Percentiles rank a stretch among this genome's conserved stretches.
Conservation (phyloP, 2,797 vertebrate genomes). For the Poecilia velifera region DNA sequence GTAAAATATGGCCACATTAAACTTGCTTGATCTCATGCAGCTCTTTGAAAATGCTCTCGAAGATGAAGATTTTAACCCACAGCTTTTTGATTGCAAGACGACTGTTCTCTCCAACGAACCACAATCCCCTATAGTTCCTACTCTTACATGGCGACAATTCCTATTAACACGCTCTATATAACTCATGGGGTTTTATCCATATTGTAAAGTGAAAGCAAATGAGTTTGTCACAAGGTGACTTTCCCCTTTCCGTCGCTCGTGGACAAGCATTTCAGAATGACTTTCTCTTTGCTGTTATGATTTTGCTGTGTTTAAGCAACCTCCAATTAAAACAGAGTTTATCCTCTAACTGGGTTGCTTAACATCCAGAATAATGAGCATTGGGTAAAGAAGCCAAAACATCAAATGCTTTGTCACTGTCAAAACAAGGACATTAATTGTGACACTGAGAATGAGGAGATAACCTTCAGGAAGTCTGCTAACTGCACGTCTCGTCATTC, state of each 20-base stretch:
- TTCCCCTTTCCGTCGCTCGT: not conserved
- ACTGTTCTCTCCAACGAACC: not conserved
- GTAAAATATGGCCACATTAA: not conserved
- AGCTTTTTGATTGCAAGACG: no score
- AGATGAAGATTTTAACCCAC: not conserved
- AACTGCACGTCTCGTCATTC: slow-evolving; percentile 26
- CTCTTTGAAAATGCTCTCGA: not conserved
- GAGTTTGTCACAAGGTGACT: not conserved
- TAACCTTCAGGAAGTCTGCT: slow-evolving; percentile 21
- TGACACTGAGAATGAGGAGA: slow-evolving; percentile 38
- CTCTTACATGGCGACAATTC: not conserved
- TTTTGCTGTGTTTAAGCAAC: slow-evolving; percentile 29
- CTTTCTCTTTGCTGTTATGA: slow-evolving; percentile 24
- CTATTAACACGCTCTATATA: not conserved
- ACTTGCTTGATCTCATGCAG: not conserved
- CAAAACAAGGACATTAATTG: slow-evolving; percentile 44
- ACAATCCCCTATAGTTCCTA: not conserved
- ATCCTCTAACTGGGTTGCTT: slow-evolving; percentile 43
- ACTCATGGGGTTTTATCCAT: not conserved
- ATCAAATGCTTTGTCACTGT: slow-evolving; percentile 48
- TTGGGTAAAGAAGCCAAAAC: slow-evolving; percentile 35
- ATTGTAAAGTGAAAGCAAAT: not conserved
- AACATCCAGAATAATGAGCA: slow-evolving; percentile 50
- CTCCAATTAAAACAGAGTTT: slow-evolving; percentile 52
- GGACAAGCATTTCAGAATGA: slow-evolving; percentile 23